These are phyloP conservation scores for Pseudorectes ferrugineus DNA, from an alignment of 2,113 vertebrate genomes.

Conservation along the genomic window DNA sequence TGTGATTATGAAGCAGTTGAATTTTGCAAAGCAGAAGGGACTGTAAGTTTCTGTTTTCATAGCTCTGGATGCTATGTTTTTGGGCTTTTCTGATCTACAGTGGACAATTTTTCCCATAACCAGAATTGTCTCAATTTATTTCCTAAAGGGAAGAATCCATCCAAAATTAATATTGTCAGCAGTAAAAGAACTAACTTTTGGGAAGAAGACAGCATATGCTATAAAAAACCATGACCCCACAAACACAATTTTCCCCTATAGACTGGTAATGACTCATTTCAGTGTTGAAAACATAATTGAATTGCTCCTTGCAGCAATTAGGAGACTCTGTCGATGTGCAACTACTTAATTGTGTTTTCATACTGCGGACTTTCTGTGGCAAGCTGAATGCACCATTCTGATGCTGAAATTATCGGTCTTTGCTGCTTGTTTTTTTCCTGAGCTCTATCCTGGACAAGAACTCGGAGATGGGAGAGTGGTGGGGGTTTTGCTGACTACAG, in stretches of 20 bases:
- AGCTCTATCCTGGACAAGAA: neutral
- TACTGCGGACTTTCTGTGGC: neutral
- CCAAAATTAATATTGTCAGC: conserved; percentile 24
- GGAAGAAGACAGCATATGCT: neutral
- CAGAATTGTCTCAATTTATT: neutral
- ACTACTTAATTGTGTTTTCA: conserved; percentile 54
- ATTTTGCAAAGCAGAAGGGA: neutral
- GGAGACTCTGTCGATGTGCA: conserved; percentile 20
- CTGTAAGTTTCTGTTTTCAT: neutral
- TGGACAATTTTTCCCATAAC: neutral
- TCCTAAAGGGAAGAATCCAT: conserved; percentile 15
- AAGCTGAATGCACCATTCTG: neutral
- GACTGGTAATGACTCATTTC: conserved; percentile 50
- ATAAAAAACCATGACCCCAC: conserved; percentile 23
- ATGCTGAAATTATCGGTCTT: neutral
- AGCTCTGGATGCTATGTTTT: neutral
- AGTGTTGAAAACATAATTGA: conserved; percentile 43
- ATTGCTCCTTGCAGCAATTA: conserved; percentile 62
- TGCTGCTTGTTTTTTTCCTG: neutral
- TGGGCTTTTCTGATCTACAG: neutral
- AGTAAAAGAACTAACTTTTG: conserved; percentile 27
- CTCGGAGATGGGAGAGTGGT: neutral
- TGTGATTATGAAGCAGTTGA: neutral
- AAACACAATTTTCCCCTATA: conserved; percentile 32
- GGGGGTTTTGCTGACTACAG: neutral